Evolutionary conservation across 2,888 invertebrate genomes (phyloP), one percentile per base, ranked within the genome.

Genomic region (Ectobius pallidus): DNA sequence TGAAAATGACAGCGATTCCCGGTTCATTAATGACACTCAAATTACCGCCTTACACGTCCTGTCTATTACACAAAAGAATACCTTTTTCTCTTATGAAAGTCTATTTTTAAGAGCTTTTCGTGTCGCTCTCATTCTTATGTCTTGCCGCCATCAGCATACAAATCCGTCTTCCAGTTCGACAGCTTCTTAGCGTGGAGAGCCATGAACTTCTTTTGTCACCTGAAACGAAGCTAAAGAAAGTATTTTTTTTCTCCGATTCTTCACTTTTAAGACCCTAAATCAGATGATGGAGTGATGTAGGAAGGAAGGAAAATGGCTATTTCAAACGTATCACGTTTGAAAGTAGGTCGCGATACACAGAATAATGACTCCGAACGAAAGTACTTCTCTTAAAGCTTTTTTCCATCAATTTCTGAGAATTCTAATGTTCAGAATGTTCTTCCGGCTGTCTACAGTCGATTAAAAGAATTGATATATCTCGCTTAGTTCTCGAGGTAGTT

Each of bases 91-190:
- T 34, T 34, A 34, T 34, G 27, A 30, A 58, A 58, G 58, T 30
- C 58, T 58, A 58, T 58, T 58, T 46, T 58, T 58, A 58, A 30
- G 58, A 58, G 58, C 27, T 30, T 58, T 58, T 20, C 16, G 32
- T 58, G 58, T 30, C 18, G 22, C 30, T 30, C 58, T 58, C 58
- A 58, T 58, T 58, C 18, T 52, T 58, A 58, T 58, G 30, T 58
- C 11, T 30, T 58, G 58, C 30, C 58, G 6, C 58, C 58, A 58
- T 58, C 58, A 58, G 30, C 58, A 58, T n/a, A 58, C 58, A 46
- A 18, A 65, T 65, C 44, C 44, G 44, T 65, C 65, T 65, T 46
- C 65, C 30, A 44, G 27, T 65, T 65, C 46, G 65, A 65, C 65
- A 65, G 65, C 65, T 27, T 7, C 27, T 44, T 20, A 46, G 44